Base-by-base conservation (phyloP, 1,140 invertebrate genomes). In the Solenopsis invicta region DNA sequence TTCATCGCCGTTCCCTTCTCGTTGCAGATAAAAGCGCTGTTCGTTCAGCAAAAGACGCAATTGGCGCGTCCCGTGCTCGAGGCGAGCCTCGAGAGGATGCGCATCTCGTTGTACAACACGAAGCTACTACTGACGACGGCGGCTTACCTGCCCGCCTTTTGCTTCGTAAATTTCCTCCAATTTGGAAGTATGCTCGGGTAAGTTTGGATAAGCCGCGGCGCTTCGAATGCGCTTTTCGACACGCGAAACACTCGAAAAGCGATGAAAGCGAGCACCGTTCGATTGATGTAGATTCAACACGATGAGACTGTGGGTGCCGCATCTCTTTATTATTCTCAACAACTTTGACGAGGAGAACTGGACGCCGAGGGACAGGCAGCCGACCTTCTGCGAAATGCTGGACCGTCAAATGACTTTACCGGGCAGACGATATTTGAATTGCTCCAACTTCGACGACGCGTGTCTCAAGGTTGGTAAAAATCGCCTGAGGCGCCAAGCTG, bases 301-400 rank as follows among this genome's bases (percentile, higher is more conserved):
- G 13, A 94, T 95, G 94, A 94, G 95, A 84, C 88, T 95, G 10
- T 96, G 95, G 95, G 92, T 95, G 1, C 95, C 95, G 50, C 94
- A 95, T n/a, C 89, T 95, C 50, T 95, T 94, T 89, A 93, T 94
- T 64, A 93, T 95, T 52, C 75, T 95, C 5, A 95, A 94, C 61
- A 95, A 96, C 62, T 96, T 94, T 88, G 88, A 92, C 29, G 67
- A 72, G 75, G 86, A 92, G 3, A 89, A 88, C 29, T 92, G 91
- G 87, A 88, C 69, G 4, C 78, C 86, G 45, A 67, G 86, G 45
- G 90, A 90, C 37, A 87, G 90, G 66, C 87, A 88, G 37, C 93
- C 94, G 29, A 94, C 94, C 6, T 93, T 95, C 77, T 94, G 94
- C 80, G 94, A 95, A 69, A 94, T 94, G 93, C 71, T 95, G 41